Evolutionary conservation across 2,797 vertebrate species (phyloP).

Genomic region (Lates japonicus): DNA sequence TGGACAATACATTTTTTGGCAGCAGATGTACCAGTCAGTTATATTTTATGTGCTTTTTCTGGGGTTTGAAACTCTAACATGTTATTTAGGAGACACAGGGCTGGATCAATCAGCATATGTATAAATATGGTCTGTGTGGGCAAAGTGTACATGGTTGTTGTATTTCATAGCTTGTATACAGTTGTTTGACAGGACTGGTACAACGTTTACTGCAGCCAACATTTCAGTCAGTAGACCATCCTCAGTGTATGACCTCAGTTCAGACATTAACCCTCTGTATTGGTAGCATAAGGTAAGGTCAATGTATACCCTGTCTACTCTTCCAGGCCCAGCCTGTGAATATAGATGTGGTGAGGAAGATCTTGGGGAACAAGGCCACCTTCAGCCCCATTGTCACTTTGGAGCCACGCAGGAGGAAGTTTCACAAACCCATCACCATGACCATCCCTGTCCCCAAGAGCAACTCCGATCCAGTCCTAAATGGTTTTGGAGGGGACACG

Average conservation of each 20-base stretch:
- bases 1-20: no score
- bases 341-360: conserved; percentile 92
- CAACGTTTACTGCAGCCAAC: neutral
- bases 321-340: conserved; percentile 94
- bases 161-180: no score
- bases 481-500: conserved; percentile 93
- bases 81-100: neutral
- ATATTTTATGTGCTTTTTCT: no score
- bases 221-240: neutral
- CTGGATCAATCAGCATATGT: neutral
- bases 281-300: neutral
- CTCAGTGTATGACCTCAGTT: neutral
- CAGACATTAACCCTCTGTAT: neutral
- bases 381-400: conserved; percentile 98
- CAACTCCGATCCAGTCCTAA: conserved; percentile 89
- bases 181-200: neutral
- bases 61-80: no score
- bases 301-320: conserved; percentile 10
- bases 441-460: conserved; percentile 96
- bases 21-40: no score
- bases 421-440: conserved; percentile 99
- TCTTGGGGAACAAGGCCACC: conserved; percentile 95
- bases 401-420: conserved; percentile 97
- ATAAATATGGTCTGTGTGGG: neutral
- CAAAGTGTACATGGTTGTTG: neutral